Evolutionary conservation across 2,797 vertebrate species (phyloP).

Genomic region (Tapirus indicus): DNA sequence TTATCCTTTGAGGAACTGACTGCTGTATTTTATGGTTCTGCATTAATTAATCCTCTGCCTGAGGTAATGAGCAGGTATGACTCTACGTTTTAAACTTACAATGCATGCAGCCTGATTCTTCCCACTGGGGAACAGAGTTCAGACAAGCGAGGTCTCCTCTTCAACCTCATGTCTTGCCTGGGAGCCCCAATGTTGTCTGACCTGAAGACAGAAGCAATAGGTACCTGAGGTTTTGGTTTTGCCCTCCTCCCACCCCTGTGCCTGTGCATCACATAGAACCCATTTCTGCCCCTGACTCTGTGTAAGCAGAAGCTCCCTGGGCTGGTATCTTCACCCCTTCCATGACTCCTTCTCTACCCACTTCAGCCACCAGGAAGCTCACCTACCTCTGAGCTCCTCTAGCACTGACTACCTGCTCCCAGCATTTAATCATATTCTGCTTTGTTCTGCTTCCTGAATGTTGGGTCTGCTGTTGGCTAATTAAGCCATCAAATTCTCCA

Average conservation of each 20-base stretch:
- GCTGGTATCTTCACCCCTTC: background rate
- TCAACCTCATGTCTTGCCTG: background rate
- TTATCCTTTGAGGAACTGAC: background rate
- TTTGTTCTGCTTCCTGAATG: background rate
- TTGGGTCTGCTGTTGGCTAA: fast-evolving
- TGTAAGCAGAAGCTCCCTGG: background rate
- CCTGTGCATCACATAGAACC: background rate
- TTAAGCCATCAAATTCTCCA: background rate
- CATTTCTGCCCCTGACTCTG: background rate
- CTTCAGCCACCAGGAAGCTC: background rate
- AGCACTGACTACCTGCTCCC: background rate
- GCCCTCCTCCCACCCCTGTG: background rate
- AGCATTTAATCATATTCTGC: background rate
- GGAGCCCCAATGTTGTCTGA: background rate
- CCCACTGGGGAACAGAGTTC: background rate
- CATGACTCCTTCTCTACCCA: background rate
- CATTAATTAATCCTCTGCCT: background rate
- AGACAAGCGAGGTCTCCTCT: background rate
- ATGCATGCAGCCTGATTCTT: background rate
- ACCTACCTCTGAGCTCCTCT: background rate
- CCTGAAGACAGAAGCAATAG: background rate
- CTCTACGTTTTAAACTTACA: background rate
- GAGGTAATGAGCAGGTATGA: background rate
- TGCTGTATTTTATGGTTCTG: background rate
- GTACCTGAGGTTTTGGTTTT: background rate